Evolutionary conservation across 35 echinoderm and acorn worm genomes (phyloP).

Genomic region (Apostichopus californicus): DNA sequence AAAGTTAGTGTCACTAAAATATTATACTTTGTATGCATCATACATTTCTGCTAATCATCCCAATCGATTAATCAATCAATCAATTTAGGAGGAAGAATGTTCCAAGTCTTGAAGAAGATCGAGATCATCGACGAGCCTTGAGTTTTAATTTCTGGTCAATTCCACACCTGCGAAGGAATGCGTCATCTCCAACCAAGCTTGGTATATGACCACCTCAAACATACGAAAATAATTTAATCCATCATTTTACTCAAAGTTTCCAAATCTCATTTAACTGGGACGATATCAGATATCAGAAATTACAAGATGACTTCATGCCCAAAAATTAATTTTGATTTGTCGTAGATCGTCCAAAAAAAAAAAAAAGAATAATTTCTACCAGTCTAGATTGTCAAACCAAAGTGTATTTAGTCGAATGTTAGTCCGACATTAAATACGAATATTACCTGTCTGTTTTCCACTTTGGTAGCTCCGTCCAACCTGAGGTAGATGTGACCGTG

Average conservation of each 20-base stretch:
- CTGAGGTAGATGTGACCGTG: constrained; percentile 98
- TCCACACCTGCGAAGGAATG: constrained; percentile 43
- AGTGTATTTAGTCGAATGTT: too few relatives aligned
- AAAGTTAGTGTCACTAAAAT: too few relatives aligned
- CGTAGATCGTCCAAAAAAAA: not conserved
- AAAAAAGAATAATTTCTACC: not conserved
- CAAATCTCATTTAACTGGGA: too few relatives aligned
- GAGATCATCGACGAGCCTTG: not conserved
- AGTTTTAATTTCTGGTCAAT: constrained; percentile 23
- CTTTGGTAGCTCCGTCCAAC: constrained; percentile 94
- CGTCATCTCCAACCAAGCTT: not conserved
- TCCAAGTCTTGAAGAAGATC: not conserved
- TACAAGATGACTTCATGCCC: too few relatives aligned
- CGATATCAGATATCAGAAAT: too few relatives aligned
- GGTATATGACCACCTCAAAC: not conserved
- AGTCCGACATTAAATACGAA: too few relatives aligned
- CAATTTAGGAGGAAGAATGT: not conserved
- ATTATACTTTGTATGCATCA: too few relatives aligned
- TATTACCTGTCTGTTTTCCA: constrained; percentile 94
- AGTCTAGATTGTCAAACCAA: too few relatives aligned
- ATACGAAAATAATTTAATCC: too few relatives aligned
- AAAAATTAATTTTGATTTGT: too few relatives aligned
- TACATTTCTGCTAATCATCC: too few relatives aligned
- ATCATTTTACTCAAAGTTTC: too few relatives aligned
- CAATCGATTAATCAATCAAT: not conserved